Conservation (phyloP, 2,888 invertebrate genomes). For the Agrotis puta region DNA sequence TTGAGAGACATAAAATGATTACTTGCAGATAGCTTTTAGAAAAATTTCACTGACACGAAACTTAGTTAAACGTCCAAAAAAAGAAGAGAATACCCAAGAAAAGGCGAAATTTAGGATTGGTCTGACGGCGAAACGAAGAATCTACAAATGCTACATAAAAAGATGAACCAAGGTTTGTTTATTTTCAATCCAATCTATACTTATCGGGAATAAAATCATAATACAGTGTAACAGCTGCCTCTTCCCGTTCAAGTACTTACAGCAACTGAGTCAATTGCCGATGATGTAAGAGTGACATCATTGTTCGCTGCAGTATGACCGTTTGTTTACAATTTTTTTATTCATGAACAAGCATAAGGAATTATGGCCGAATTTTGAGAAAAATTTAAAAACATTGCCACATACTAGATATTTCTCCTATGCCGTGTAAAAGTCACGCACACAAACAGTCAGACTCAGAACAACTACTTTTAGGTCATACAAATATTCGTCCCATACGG, state of each 20-base stretch:
- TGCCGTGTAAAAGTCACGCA: too few relatives aligned
- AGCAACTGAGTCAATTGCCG: conserved; percentile 28
- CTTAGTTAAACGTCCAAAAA: too few relatives aligned
- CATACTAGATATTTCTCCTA: too few relatives aligned
- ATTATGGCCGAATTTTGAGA: neutral
- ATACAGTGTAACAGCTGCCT: conserved; percentile 1
- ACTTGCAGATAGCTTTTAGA: too few relatives aligned
- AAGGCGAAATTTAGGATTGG: too few relatives aligned
- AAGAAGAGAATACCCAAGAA: too few relatives aligned
- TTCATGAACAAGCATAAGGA: neutral
- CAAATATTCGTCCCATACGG: too few relatives aligned
- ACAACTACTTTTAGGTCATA: too few relatives aligned
- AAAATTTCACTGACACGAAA: too few relatives aligned
- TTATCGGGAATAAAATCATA: conserved; percentile 31
- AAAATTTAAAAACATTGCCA: neutral
- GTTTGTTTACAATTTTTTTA: conserved; percentile 29
- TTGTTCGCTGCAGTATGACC: neutral
- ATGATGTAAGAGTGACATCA: conserved; percentile 49
- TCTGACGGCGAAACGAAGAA: neutral
- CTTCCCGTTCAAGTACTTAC: neutral
- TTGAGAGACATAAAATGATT: too few relatives aligned
- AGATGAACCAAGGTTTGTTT: neutral
- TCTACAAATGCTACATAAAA: neutral
- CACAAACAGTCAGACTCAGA: too few relatives aligned
- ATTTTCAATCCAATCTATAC: conserved; percentile 15